phyloP scores from a whole-genome alignment of 1,140 invertebrate species.

The Yoshiicerus persimilis region DNA sequence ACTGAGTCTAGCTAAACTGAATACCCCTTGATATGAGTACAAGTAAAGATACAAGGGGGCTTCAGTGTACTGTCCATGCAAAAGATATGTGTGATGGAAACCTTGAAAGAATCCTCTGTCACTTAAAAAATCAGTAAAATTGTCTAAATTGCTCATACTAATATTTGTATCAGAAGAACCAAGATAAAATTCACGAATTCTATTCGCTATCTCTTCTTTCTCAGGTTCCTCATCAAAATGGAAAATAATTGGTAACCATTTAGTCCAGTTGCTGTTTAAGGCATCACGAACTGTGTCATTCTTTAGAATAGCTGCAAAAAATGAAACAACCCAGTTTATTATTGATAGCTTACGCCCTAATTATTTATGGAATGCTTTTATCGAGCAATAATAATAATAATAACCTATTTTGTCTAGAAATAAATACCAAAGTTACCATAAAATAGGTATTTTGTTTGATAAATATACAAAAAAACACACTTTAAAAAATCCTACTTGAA shows the following conservation, averaged over 20 bases:
- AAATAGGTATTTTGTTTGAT: too few relatives aligned
- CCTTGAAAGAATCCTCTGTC: conserved; percentile 12
- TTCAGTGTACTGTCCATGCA: neutral
- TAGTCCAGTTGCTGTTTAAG: conserved; percentile 24
- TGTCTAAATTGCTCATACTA: neutral
- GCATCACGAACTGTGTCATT: neutral
- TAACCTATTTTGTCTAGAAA: too few relatives aligned
- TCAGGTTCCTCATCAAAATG: neutral
- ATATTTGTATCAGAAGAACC: neutral
- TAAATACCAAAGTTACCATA: too few relatives aligned
- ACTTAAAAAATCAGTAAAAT: conserved; percentile 17
- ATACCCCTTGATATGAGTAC: neutral
- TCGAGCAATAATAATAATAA: too few relatives aligned
- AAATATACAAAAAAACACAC: too few relatives aligned
- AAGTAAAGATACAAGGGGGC: neutral
- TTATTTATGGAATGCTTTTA: too few relatives aligned
- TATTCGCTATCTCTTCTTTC: neutral
- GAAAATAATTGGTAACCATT: conserved; percentile 30
- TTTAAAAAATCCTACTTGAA: too few relatives aligned
- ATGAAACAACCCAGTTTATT: too few relatives aligned
- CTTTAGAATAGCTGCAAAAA: neutral
- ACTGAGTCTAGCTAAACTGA: neutral
- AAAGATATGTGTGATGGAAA: neutral
- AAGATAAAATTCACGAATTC: neutral
- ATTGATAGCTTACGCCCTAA: too few relatives aligned